Evolutionary conservation across 2,797 vertebrate species (phyloP).

Genomic region (Phataginus tricuspis): DNA sequence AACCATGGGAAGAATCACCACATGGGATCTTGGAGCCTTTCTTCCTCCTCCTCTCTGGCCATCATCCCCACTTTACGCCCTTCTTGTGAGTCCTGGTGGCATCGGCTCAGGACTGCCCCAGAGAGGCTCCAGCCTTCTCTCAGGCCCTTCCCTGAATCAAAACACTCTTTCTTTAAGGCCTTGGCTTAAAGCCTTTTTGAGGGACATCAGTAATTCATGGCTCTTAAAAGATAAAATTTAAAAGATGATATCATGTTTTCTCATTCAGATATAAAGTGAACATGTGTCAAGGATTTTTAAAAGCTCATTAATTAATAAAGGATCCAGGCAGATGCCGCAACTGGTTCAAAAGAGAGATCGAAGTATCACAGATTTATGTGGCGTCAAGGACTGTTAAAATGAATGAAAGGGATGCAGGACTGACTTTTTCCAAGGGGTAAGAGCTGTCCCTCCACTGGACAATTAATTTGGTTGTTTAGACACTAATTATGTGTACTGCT

Average conservation of each 20-base stretch:
- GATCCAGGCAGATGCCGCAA: neutral
- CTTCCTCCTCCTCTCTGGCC: neutral
- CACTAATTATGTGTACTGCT: neutral
- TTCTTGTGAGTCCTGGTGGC: neutral
- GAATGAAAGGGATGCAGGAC: neutral
- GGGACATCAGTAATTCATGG: constrained; percentile 1
- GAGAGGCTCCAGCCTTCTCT: neutral
- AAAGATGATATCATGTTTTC: neutral
- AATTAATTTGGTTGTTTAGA: neutral
- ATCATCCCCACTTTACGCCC: neutral
- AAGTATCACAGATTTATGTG: neutral
- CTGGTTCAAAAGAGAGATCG: neutral
- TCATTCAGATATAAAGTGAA: neutral
- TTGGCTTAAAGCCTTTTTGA: constrained; percentile 4
- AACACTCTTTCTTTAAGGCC: neutral
- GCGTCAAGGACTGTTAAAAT: neutral
- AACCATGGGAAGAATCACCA: neutral
- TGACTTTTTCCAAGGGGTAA: neutral
- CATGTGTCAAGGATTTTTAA: neutral
- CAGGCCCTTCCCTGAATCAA: neutral
- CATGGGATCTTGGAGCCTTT: neutral
- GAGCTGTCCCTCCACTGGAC: neutral
- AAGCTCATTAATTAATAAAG: neutral
- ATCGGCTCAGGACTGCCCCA: neutral
- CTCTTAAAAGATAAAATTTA: constrained; percentile 21